Conservation (phyloP, 2,797 vertebrate genomes). For the Ctenopoma multispine region DNA sequence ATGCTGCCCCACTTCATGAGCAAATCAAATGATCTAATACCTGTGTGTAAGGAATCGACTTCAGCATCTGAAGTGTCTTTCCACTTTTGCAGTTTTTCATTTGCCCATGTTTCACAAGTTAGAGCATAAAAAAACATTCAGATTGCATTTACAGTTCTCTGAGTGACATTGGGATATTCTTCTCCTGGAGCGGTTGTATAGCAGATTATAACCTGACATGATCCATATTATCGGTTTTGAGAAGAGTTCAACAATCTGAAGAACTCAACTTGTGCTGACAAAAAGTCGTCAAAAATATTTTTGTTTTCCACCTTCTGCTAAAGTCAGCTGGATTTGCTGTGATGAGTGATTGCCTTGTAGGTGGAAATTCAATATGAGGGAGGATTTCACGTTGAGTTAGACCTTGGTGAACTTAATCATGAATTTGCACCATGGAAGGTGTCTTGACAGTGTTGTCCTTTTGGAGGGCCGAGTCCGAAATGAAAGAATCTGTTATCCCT, state of each 20-base stretch:
- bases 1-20: constrained; percentile 1
- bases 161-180: too few relatives aligned
- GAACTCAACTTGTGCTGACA: neutral
- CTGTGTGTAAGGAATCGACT: constrained; percentile 6
- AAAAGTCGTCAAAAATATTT: too few relatives aligned
- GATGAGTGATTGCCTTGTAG: neutral
- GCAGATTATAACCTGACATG: too few relatives aligned
- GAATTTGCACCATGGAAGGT: neutral
- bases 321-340: rapidly evolving
- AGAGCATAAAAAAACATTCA: too few relatives aligned
- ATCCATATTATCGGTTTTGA: too few relatives aligned
- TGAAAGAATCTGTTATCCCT: neutral
- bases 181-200: too few relatives aligned
- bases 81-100: neutral
- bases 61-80: neutral
- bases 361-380: neutral
- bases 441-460: neutral
- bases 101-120: too few relatives aligned
- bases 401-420: neutral
- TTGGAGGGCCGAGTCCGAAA: too few relatives aligned
- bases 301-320: too few relatives aligned
- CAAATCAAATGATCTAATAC: neutral
- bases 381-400: neutral
- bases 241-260: too few relatives aligned
- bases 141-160: too few relatives aligned